phyloP scores from a whole-genome alignment of 2,888 invertebrate genomes.

The Lasioglossum marginatum region DNA sequence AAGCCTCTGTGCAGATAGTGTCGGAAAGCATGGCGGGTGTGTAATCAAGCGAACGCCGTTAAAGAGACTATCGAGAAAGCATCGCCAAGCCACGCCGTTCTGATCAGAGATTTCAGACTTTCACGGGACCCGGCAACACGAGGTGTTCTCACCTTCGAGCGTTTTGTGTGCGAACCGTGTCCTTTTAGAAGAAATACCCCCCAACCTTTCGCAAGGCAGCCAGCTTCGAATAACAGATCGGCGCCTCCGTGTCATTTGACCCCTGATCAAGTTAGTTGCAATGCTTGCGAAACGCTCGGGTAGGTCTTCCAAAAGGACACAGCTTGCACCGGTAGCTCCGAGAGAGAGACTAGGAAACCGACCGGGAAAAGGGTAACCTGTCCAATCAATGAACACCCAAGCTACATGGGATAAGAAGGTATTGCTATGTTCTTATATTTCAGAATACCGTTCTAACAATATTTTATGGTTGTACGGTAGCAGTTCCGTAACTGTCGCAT shows the following conservation, averaged over 20 bases:
- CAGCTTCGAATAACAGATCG: not conserved
- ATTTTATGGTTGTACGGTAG: no score
- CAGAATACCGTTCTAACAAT: no score
- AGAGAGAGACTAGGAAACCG: not conserved
- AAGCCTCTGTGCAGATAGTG: not conserved
- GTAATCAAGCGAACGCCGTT: constrained; percentile 1
- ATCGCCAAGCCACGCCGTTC: not conserved
- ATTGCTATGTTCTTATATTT: no score
- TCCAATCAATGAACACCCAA: not conserved
- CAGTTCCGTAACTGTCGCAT: no score
- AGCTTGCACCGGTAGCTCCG: not conserved
- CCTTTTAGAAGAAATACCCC: not conserved
- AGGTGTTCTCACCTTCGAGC: not conserved
- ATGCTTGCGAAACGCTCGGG: not conserved
- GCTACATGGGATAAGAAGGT: not conserved
- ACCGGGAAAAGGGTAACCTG: not conserved
- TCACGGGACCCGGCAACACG: not conserved
- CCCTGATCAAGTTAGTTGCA: not conserved
- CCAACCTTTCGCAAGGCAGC: not conserved
- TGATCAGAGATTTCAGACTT: not conserved
- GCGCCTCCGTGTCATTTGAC: not conserved
- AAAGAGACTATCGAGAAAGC: constrained; percentile 9
- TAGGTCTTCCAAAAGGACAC: constrained; percentile 2
- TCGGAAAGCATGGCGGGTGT: not conserved
- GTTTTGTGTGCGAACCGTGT: not conserved